Evolutionary conservation across 2,797 vertebrate species (phyloP), one percentile per base, ranked within the genome.

Genomic region (Brotula barbata): DNA sequence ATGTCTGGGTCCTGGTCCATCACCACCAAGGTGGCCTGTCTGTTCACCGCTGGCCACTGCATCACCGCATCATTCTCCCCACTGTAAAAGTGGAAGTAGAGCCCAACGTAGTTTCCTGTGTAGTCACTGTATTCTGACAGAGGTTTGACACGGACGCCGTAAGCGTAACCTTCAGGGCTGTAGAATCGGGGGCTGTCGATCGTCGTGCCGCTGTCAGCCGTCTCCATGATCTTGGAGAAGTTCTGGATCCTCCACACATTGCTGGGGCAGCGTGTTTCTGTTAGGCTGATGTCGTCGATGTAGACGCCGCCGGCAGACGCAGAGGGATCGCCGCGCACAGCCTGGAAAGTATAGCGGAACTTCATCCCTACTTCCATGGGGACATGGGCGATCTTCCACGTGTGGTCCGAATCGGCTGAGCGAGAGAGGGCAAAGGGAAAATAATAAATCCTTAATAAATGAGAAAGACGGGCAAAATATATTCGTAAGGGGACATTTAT

Each of bases 301-400:
- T 73, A 90, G 80, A 95, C 92, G 6, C 94, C 94, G 3, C 94
- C 94, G 0, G 5, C 1, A 0, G 93, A 91, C 11, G 73, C 64
- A 13, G 28, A 36, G 28, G 92, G 67, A 34, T 83, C 36, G 0
- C 93, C 92, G 0, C 87, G 92, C 14, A 91, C 68, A 0, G 89
- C 95, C 79, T 96, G 94, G 87, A 97, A 96, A 31, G 90, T 47
- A 41, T 97, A 98, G 45, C 94, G 94, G 78, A 96, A 98, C 64
- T 97, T 97, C 62, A 68, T 89, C 28, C 87, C 88, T 1, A 90
- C 88, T 0, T 82, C 86, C 67, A 98, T 62, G 2, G 90, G 88
- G 31, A 97, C 91, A 0, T 97, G 95, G 20, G 88, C 93, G 19
- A 97, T 94, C 82, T 95, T 94, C 96, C 96, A 98, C 0, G 70